phyloP scores from a whole-genome alignment of 2,888 invertebrate genomes.

The Polyploca ridens region DNA sequence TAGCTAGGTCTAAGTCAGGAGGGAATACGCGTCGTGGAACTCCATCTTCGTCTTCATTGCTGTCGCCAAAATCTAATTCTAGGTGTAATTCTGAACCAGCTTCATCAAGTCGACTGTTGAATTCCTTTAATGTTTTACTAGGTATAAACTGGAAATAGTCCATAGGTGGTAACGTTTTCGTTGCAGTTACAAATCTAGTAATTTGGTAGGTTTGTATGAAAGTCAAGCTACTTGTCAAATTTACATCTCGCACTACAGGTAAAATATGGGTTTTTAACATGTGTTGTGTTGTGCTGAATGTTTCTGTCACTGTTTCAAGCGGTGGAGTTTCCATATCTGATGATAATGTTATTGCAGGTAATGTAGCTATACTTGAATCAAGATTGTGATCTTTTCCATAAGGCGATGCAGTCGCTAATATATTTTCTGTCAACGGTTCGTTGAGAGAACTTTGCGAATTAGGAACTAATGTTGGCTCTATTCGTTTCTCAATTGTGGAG shows the following conservation, averaged over 20 bases:
- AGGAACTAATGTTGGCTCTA: conserved; percentile 85
- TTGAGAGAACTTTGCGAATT: conserved; percentile 85
- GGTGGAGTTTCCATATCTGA: conserved; percentile 93
- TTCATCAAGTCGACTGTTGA: conserved; percentile 94
- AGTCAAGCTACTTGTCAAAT: conserved; percentile 91
- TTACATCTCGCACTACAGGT: conserved; percentile 90
- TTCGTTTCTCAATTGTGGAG: conserved; percentile 92
- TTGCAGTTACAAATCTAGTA: conserved; percentile 94
- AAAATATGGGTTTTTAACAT: conserved; percentile 95
- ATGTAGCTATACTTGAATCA: conserved; percentile 92
- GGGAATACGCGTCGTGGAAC: conserved; percentile 83
- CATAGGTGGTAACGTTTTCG: conserved; percentile 94
- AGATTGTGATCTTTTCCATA: conserved; percentile 89
- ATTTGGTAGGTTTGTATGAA: conserved; percentile 95
- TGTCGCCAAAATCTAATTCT: conserved; percentile 94
- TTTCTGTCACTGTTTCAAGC: conserved; percentile 94
- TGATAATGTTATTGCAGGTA: conserved; percentile 91
- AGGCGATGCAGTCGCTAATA: conserved; percentile 90
- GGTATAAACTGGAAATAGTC: conserved; percentile 94
- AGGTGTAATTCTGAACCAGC: conserved; percentile 94
- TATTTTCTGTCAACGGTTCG: conserved; percentile 94
- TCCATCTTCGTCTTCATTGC: conserved; percentile 86
- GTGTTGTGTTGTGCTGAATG: conserved; percentile 95
- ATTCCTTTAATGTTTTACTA: conserved; percentile 93
- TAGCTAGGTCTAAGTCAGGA: conserved; percentile 88